phyloP scores from a whole-genome alignment of 92 coral and sea anemone species.

The Siderastrea siderea region DNA sequence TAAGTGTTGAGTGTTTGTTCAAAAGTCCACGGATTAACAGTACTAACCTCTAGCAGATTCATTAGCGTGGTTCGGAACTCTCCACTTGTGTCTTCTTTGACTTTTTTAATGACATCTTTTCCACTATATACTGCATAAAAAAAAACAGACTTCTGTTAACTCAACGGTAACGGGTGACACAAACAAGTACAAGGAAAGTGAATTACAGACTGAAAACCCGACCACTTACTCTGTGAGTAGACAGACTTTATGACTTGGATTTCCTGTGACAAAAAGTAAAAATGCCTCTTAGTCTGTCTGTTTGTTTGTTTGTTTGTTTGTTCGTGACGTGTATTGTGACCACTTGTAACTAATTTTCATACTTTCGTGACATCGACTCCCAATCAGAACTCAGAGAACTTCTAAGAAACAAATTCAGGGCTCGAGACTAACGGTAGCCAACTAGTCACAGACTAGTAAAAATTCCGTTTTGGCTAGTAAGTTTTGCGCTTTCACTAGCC shows the following conservation, averaged over 20 bases:
- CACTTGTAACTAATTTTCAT: too few relatives aligned
- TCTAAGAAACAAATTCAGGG: too few relatives aligned
- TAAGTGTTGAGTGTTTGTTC: too few relatives aligned
- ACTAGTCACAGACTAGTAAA: too few relatives aligned
- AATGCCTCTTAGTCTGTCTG: neutral
- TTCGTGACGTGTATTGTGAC: too few relatives aligned
- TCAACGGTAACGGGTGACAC: neutral
- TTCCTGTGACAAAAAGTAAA: constrained; percentile 49
- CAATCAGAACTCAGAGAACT: too few relatives aligned
- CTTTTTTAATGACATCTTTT: constrained; percentile 74
- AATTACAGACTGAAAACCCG: neutral
- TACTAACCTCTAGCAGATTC: constrained; percentile 77
- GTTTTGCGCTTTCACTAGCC: too few relatives aligned
- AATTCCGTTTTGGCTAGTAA: too few relatives aligned
- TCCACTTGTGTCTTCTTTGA: constrained; percentile 88
- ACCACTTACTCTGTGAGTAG: constrained; percentile 64
- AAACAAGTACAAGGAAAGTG: too few relatives aligned
- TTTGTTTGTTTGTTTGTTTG: too few relatives aligned
- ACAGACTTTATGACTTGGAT: constrained; percentile 70
- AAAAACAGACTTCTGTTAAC: neutral
- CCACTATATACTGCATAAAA: constrained; percentile 62
- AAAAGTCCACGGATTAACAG: neutral
- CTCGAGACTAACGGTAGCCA: too few relatives aligned
- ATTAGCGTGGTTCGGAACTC: constrained; percentile 80
- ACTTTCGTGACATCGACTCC: too few relatives aligned